Evolutionary conservation across 2,113 vertebrate genomes (phyloP).

Genomic region (Megaceryle torquata): DNA sequence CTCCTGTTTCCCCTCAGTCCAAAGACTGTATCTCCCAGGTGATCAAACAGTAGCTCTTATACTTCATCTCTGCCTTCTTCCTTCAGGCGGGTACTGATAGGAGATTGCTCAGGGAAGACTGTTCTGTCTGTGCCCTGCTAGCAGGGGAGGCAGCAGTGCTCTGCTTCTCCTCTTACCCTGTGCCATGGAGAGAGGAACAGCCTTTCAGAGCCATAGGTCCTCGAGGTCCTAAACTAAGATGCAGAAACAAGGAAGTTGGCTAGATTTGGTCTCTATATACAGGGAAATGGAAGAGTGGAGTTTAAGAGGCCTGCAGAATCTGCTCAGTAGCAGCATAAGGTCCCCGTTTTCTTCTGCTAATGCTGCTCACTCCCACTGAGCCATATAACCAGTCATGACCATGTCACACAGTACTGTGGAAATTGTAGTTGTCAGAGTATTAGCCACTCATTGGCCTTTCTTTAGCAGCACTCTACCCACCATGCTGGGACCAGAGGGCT

Average conservation of each 20-base stretch:
- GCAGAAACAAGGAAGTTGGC: not conserved
- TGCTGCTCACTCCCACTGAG: not conserved
- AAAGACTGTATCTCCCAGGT: not conserved
- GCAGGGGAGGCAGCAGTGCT: not conserved
- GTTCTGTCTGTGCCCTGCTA: not conserved
- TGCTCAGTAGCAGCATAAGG: not conserved
- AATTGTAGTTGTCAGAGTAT: not conserved
- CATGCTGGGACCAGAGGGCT: not conserved
- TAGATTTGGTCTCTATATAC: not conserved
- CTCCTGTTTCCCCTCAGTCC: not conserved
- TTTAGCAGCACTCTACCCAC: not conserved
- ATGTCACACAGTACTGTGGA: not conserved
- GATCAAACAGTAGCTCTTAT: not conserved
- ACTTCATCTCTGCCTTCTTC: not conserved
- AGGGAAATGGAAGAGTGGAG: not conserved
- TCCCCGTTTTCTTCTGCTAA: not conserved
- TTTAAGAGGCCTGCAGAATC: not conserved
- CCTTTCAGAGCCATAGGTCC: not conserved
- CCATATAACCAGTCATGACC: not conserved
- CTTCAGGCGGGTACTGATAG: fast-evolving
- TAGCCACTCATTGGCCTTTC: not conserved
- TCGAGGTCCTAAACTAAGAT: not conserved
- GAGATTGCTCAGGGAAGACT: not conserved
- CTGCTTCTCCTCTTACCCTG: not conserved
- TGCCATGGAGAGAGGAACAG: not conserved